phyloP scores from a whole-genome alignment of 2,888 invertebrate genomes.

The Habrosyne pyritoides region DNA sequence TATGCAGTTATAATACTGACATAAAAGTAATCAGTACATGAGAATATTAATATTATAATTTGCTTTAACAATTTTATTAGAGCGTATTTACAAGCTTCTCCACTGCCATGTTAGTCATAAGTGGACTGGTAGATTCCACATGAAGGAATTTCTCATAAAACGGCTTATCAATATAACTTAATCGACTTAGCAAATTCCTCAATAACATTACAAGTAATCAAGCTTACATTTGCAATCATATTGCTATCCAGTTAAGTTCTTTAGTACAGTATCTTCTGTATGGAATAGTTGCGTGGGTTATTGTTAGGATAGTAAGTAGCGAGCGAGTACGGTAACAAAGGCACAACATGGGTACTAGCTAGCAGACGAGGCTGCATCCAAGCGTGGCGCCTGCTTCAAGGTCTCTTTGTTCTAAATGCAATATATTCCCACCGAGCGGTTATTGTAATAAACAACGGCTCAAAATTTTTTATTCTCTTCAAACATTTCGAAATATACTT shows the following conservation, averaged over 20 bases:
- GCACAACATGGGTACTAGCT: conserved; percentile 32
- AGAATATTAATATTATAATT: too few species aligned
- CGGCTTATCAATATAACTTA: too few species aligned
- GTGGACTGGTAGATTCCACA: too few species aligned
- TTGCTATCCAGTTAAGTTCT: neutral
- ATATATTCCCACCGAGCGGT: conserved; percentile 72
- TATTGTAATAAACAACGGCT: conserved; percentile 67
- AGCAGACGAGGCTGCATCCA: conserved; percentile 42
- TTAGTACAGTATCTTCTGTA: conserved; percentile 14
- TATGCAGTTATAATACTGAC: too few species aligned
- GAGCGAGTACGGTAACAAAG: conserved; percentile 27
- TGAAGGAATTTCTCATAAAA: too few species aligned
- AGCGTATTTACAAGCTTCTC: too few species aligned
- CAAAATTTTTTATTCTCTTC: conserved; percentile 58
- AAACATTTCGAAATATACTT: conserved; percentile 55
- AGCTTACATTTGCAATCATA: too few species aligned
- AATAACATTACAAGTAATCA: too few species aligned
- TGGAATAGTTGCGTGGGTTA: conserved; percentile 34
- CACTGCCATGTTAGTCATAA: too few species aligned
- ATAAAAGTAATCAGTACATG: too few species aligned
- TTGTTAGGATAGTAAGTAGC: conserved; percentile 27
- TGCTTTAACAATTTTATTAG: too few species aligned
- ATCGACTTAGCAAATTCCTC: too few species aligned
- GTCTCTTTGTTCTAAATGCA: conserved; percentile 71
- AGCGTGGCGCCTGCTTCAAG: conserved; percentile 65